Evolutionary conservation across 30 jellyfish, hydroid and myxozoan species (phyloP).

Genomic region (Catostylus mosaicus): DNA sequence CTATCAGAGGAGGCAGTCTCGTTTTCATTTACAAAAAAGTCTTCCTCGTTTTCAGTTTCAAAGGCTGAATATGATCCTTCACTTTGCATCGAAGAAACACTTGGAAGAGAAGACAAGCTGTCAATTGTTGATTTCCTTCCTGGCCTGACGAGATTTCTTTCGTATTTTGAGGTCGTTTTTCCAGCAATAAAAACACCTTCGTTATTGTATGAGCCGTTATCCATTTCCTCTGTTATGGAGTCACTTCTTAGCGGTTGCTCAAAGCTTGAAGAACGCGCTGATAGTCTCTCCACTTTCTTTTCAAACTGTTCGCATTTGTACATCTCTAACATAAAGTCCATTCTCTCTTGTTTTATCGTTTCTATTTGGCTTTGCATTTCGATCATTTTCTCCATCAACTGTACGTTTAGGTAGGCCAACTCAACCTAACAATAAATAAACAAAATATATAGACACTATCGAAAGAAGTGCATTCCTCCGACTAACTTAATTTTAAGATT

Average conservation of each 20-base stretch:
- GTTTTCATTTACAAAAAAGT: constrained; percentile 4
- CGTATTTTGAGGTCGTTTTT: neutral
- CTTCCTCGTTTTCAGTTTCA: constrained; percentile 48
- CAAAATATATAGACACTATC: too few relatives aligned
- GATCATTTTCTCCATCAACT: constrained; percentile 68
- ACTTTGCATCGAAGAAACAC: constrained; percentile 43
- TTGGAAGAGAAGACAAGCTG: constrained; percentile 43
- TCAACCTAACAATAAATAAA: too few relatives aligned
- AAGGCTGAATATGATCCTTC: constrained; percentile 21
- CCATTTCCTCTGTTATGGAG: constrained; percentile 11
- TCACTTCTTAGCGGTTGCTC: neutral
- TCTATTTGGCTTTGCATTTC: constrained; percentile 61
- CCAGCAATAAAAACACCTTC: neutral
- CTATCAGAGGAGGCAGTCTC: constrained; percentile 44
- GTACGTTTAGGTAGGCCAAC: constrained; percentile 49
- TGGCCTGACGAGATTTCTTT: neutral
- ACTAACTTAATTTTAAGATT: too few relatives aligned
- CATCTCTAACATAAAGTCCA: constrained; percentile 33
- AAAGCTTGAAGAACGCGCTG: neutral
- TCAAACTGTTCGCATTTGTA: constrained; percentile 53
- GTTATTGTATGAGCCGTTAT: neutral
- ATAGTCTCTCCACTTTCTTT: constrained; percentile 9
- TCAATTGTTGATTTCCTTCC: constrained; percentile 40
- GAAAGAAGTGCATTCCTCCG: too few relatives aligned
- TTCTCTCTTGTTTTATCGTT: constrained; percentile 43